These are phyloP conservation scores for Trisateles emortualis DNA, from an alignment of 2,888 invertebrate genomes.

Conservation along the genomic window DNA sequence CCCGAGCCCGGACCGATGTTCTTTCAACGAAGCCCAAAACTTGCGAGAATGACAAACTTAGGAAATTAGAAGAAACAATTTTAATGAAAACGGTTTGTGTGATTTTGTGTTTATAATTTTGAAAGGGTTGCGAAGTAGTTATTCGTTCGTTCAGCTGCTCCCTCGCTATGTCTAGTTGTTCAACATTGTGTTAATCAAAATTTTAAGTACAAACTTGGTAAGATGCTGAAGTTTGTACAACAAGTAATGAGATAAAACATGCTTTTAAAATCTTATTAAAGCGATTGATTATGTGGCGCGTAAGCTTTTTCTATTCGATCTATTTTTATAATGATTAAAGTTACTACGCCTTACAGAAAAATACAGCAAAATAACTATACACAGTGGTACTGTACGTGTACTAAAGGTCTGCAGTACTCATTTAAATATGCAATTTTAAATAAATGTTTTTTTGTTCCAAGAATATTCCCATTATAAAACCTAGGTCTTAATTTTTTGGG, in stretches of 20 bases:
- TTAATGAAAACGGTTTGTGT: slow-evolving; percentile 41
- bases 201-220: slow-evolving; percentile 25
- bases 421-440: too few relatives aligned
- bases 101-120: slow-evolving; percentile 35
- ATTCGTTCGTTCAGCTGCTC: slow-evolving; percentile 27
- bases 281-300: background rate
- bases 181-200: slow-evolving; percentile 25
- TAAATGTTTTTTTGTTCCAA: too few relatives aligned
- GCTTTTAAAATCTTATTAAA: slow-evolving; percentile 31
- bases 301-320: background rate
- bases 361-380: too few relatives aligned
- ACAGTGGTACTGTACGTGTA: too few relatives aligned
- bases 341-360: too few relatives aligned
- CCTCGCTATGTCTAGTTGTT: slow-evolving; percentile 20
- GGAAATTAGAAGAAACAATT: slow-evolving; percentile 49
- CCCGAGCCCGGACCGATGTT: slow-evolving; percentile 41
- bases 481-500: too few relatives aligned
- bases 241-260: slow-evolving; percentile 36
- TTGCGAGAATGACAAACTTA: slow-evolving; percentile 52
- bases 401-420: too few relatives aligned
- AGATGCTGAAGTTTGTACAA: slow-evolving; percentile 24
- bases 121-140: slow-evolving; percentile 29
- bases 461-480: too few relatives aligned
- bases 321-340: too few relatives aligned
- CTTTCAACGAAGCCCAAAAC: slow-evolving; percentile 42